Conservation (phyloP, 2,797 vertebrate species). For the Aotus griseimembra region DNA sequence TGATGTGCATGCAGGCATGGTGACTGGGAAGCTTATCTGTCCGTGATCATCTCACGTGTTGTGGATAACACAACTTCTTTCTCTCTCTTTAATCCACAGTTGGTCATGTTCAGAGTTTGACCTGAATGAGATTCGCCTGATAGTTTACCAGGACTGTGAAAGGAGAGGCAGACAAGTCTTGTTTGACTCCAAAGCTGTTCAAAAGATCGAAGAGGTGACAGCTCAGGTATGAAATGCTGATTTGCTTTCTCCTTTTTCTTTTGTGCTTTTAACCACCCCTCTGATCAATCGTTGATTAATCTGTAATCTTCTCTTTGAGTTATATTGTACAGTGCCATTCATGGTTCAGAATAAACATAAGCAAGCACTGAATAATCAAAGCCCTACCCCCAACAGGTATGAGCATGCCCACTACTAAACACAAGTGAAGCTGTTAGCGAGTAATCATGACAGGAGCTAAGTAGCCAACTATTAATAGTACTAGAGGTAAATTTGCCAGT, state of each 20-base stretch:
- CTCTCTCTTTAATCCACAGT: slow-evolving; percentile 80
- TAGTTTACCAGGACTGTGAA: slow-evolving; percentile 94
- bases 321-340: background rate
- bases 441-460: background rate
- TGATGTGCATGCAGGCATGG: fast-evolving
- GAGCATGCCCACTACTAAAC: background rate
- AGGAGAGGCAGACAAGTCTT: slow-evolving; percentile 91
- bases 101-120: slow-evolving; percentile 91
- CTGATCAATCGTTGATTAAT: background rate
- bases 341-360: background rate
- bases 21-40: background rate
- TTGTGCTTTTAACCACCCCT: background rate
- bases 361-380: background rate
- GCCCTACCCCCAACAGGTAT: background rate
- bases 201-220: slow-evolving; percentile 84
- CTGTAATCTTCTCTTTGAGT: background rate
- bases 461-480: background rate
- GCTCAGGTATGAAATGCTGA: slow-evolving; percentile 84
- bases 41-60: fast-evolving
- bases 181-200: slow-evolving; percentile 92
- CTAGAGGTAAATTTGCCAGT: background rate
- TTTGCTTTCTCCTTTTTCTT: slow-evolving; percentile 29
- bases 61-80: slow-evolving; percentile 8
- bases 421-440: background rate
- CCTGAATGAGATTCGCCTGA: slow-evolving; percentile 90